phyloP scores from a whole-genome alignment of 2,888 invertebrate species.

The Ophion costatus region DNA sequence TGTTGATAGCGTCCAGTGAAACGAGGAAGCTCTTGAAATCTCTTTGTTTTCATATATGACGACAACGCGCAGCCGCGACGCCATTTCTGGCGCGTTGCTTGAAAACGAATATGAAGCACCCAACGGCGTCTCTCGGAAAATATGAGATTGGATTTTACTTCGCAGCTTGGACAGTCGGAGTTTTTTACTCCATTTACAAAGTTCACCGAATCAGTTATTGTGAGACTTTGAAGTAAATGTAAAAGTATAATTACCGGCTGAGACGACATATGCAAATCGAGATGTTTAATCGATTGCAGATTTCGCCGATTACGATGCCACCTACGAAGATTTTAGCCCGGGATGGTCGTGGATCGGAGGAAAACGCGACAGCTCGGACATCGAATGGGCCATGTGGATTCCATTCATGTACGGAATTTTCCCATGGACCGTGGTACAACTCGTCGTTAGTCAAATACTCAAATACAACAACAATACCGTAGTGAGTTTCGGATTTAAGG shows the following conservation, averaged over 20 bases:
- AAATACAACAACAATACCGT: constrained; percentile 75
- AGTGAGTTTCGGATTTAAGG: constrained; percentile 30
- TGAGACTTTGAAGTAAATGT: constrained; percentile 74
- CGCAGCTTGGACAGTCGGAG: constrained; percentile 85
- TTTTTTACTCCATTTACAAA: constrained; percentile 86
- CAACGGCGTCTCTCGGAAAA: constrained; percentile 64
- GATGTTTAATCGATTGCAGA: constrained; percentile 75
- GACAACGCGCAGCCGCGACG: constrained; percentile 8
- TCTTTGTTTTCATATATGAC: constrained; percentile 23
- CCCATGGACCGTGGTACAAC: constrained; percentile 86
- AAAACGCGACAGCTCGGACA: constrained; percentile 88
- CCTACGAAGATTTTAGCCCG: constrained; percentile 85
- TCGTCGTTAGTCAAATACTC: constrained; percentile 84
- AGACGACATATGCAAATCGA: constrained; percentile 4
- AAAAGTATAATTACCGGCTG: neutral
- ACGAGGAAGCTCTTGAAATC: neutral
- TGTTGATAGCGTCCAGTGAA: constrained; percentile 1
- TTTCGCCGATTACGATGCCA: constrained; percentile 82
- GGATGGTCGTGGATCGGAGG: constrained; percentile 86
- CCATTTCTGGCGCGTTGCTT: constrained; percentile 50
- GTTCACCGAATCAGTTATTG: constrained; percentile 85
- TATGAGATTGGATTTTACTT: constrained; percentile 85
- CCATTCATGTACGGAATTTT: constrained; percentile 84
- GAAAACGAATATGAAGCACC: constrained; percentile 50
- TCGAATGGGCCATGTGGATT: constrained; percentile 89